These are phyloP conservation scores for Cephalopholis sonnerati DNA, from an alignment of 2,113 vertebrate species.

Conservation along the genomic window DNA sequence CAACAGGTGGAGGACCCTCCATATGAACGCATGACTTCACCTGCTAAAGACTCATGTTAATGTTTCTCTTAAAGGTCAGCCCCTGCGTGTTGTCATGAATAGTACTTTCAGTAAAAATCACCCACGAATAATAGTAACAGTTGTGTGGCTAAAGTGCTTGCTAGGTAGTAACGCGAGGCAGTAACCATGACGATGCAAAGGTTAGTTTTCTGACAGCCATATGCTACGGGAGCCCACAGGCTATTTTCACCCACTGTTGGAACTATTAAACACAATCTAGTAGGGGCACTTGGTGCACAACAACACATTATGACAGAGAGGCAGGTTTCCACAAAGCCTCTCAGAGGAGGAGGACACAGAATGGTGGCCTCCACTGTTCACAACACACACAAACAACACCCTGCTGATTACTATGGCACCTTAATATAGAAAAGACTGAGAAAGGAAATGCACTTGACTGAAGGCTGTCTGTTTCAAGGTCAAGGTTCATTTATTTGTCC, in stretches of 20 bases:
- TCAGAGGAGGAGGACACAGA: background rate
- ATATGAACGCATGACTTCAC: background rate
- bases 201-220: constrained; percentile 69
- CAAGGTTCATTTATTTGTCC: too few relatives aligned
- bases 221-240: constrained; percentile 55
- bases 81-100: background rate
- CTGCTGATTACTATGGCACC: background rate
- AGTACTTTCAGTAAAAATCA: background rate
- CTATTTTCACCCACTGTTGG: constrained; percentile 60
- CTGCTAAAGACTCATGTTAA: background rate
- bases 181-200: constrained; percentile 74
- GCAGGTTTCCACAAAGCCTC: constrained; percentile 9
- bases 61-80: background rate
- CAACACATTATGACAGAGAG: constrained; percentile 50
- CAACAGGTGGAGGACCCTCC: background rate
- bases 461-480: too few relatives aligned
- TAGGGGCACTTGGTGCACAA: constrained; percentile 23
- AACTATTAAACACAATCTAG: constrained; percentile 53
- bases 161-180: background rate
- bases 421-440: background rate
- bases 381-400: background rate
- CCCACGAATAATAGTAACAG: constrained; percentile 60
- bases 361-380: background rate
- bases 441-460: background rate
- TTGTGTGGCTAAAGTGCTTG: constrained; percentile 56